A percentile compares a stretch with the other conserved stretches of the same genome.
Conservation (phyloP, 2,888 invertebrate genomes). For the Parnassius apollo region DNA sequence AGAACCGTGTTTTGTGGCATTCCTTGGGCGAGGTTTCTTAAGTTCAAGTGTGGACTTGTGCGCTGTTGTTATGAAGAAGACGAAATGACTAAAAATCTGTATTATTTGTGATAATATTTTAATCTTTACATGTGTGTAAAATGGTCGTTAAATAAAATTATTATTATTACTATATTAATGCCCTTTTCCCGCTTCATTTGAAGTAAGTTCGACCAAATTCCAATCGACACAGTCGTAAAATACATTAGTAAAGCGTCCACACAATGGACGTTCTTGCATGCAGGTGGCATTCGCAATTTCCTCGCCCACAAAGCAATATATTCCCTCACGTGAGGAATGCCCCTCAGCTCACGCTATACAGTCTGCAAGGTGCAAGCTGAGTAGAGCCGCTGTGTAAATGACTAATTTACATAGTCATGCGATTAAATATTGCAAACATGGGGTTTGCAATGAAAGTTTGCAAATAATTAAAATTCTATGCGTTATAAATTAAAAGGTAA, state of each 20-base stretch:
- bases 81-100: no score
- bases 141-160: neutral
- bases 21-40: no score
- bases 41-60: no score
- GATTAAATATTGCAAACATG: no score
- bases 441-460: no score
- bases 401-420: no score
- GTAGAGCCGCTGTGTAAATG: neutral
- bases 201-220: neutral
- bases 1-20: no score
- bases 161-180: neutral
- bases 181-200: neutral
- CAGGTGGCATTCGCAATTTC: constrained; percentile 37
- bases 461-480: no score
- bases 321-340: constrained; percentile 19
- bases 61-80: no score
- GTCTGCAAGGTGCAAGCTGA: constrained; percentile 5
- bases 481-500: no score
- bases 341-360: neutral
- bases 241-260: constrained; percentile 7
- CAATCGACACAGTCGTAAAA: constrained; percentile 1
- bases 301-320: constrained; percentile 31
- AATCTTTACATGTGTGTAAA: no score
- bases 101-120: no score
- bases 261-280: constrained; percentile 10